Evolutionary conservation across 1,140 invertebrate genomes (phyloP).

Genomic region (Drosophila nannoptera): DNA sequence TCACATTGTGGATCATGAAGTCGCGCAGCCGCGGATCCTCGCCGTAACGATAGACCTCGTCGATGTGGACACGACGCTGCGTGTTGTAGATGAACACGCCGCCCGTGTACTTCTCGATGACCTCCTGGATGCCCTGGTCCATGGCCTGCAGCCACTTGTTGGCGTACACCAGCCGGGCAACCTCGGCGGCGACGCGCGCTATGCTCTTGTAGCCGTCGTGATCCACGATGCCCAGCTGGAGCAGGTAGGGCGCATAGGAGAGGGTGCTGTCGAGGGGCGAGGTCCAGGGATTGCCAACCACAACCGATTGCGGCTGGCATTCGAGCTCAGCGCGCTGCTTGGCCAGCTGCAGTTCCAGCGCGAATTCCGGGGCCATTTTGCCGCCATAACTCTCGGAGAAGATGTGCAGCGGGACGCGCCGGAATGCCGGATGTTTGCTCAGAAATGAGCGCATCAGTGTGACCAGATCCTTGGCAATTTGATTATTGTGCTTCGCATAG

Average conservation of each 20-base stretch:
- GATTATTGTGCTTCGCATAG: conserved; percentile 83
- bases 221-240: conserved; percentile 82
- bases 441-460: conserved; percentile 84
- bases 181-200: conserved; percentile 79
- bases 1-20: conserved; percentile 87
- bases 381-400: conserved; percentile 94
- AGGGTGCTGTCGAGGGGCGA: conserved; percentile 89
- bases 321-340: conserved; percentile 82
- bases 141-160: conserved; percentile 82
- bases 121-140: conserved; percentile 35
- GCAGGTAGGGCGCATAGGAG: conserved; percentile 87
- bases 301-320: conserved; percentile 88
- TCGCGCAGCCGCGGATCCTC: conserved; percentile 78
- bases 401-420: conserved; percentile 87
- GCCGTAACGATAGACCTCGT: conserved; percentile 62
- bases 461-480: conserved; percentile 89
- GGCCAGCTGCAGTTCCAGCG: conserved; percentile 81
- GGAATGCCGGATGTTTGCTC: conserved; percentile 83
- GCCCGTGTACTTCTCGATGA: conserved; percentile 36
- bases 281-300: conserved; percentile 93
- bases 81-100: conserved; percentile 62
- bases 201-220: conserved; percentile 80
- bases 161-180: conserved; percentile 80
- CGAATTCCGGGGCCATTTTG: conserved; percentile 93
- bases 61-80: conserved; percentile 43